A percentile compares a stretch with the other conserved stretches of the same genome.
These are phyloP conservation scores for Labeo catla DNA, from an alignment of 2,113 vertebrate species.

Conservation along the genomic window DNA sequence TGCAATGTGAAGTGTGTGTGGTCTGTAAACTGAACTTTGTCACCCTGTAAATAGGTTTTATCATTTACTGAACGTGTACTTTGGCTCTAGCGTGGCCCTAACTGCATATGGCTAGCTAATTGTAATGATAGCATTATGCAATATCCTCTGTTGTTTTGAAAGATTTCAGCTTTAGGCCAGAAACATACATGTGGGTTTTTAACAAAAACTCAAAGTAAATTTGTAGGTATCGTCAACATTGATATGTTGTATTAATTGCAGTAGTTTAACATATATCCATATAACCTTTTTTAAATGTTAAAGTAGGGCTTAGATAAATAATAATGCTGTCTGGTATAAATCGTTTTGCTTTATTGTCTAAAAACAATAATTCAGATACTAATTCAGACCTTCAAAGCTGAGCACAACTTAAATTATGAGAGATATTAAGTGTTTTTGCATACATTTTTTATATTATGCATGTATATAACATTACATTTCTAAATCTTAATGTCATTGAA, in stretches of 20 bases:
- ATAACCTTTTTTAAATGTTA: not conserved
- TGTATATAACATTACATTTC: not conserved
- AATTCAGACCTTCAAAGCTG: not conserved
- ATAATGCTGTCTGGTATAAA: not conserved
- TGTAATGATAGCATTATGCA: conserved; percentile 62
- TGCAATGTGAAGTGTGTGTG: conserved; percentile 36
- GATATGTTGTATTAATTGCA: not conserved
- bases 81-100: conserved; percentile 62
- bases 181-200: not conserved
- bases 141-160: conserved; percentile 15
- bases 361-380: not conserved
- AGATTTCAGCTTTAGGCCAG: conserved; percentile 8
- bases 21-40: conserved; percentile 72
- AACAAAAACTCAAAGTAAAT: not conserved
- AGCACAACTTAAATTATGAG: not conserved
- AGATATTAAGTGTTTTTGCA: no score
- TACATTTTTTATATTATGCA: no score
- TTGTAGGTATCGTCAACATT: not conserved
- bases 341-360: not conserved
- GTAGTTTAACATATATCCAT: not conserved
- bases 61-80: conserved; percentile 74
- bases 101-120: conserved; percentile 49
- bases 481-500: not conserved
- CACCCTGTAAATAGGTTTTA: conserved; percentile 70
- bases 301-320: not conserved